Conservation (phyloP, 1,140 invertebrate species). For the Drosophila truncata region DNA sequence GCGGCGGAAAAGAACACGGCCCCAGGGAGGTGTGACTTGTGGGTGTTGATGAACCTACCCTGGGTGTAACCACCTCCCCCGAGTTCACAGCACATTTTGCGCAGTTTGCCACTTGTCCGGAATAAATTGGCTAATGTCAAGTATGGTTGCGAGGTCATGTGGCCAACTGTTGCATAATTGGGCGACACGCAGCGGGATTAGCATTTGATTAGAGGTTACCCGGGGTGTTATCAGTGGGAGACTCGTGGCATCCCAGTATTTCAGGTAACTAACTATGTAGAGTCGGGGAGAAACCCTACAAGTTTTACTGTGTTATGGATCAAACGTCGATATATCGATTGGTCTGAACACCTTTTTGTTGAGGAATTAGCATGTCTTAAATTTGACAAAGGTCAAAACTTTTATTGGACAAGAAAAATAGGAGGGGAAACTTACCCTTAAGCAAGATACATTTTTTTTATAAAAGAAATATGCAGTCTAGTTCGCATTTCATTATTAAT, state of each 20-base stretch:
- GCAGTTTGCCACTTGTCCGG: conserved; percentile 44
- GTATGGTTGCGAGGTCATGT: conserved; percentile 69
- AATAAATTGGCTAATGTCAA: conserved; percentile 81
- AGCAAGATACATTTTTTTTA: background rate
- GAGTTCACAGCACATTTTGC: conserved; percentile 27
- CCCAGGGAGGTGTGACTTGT: conserved; percentile 17
- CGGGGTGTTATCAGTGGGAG: background rate
- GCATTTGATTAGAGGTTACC: conserved; percentile 28
- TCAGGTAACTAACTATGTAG: background rate
- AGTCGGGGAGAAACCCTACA: conserved; percentile 40
- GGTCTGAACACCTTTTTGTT: conserved; percentile 15
- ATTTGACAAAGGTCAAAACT: conserved; percentile 12
- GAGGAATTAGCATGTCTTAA: conserved; percentile 10
- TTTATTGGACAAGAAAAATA: background rate
- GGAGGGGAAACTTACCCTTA: background rate
- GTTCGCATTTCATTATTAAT: background rate
- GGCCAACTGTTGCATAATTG: conserved; percentile 41
- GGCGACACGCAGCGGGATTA: conserved; percentile 45
- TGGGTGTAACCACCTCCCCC: background rate
- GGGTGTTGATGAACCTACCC: conserved; percentile 18
- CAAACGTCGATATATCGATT: conserved; percentile 62
- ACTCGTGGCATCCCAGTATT: background rate
- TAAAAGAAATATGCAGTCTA: background rate
- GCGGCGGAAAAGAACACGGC: conserved; percentile 24
- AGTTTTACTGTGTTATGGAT: conserved; percentile 47